Evolutionary conservation across 2,113 vertebrate genomes (phyloP), one percentile per base, ranked within the genome.

Genomic region (Platichthys flesus): DNA sequence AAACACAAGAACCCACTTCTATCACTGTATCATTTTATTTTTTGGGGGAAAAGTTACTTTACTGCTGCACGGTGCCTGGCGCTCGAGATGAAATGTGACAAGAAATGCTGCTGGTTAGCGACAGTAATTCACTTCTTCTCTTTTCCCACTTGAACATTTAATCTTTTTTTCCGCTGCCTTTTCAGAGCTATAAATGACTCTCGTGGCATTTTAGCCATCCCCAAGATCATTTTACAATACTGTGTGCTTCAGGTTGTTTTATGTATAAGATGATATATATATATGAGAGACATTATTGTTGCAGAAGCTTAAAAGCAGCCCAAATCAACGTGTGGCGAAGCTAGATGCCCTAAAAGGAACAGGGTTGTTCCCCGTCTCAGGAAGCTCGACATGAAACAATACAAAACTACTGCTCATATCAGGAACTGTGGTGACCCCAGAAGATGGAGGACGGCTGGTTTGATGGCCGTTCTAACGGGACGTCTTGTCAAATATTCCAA

Each of bases 61-160:
- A 57, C 51, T 59, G 81, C 84, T 82, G 74, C 82, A 78, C 78
- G 57, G 72, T 83, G 79, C 88, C 80, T 81, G 79, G 71, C 9
- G 59, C 80, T 85, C 45, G 64, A 56, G 61, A 71, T 86, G 23
- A 83, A 75, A 76, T 54, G 45, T 83, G 63, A 76, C 73, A 64
- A 83, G 66, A 82, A 78, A 90, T 83, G 91, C 92, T 91, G 88
- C 92, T 91, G 91, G 92, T 90, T 91, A 86, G 88, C 89, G 21
- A 90, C 70, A 57, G 40, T 68, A 65, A 83, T 70, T 86, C 65
- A 72, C 3, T 74, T 31, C 26, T 28, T 81, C 59, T 60, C 51
- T 74, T 74, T 61, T 54, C 59, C 49, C 28, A n/a, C n/a, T 74
- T 5, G 2, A 67, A 60, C 9, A 60, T 52, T 66, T 28, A 56